These are phyloP conservation scores for Coelopa frigida DNA, from an alignment of 1,140 invertebrate genomes.

Conservation along the genomic window DNA sequence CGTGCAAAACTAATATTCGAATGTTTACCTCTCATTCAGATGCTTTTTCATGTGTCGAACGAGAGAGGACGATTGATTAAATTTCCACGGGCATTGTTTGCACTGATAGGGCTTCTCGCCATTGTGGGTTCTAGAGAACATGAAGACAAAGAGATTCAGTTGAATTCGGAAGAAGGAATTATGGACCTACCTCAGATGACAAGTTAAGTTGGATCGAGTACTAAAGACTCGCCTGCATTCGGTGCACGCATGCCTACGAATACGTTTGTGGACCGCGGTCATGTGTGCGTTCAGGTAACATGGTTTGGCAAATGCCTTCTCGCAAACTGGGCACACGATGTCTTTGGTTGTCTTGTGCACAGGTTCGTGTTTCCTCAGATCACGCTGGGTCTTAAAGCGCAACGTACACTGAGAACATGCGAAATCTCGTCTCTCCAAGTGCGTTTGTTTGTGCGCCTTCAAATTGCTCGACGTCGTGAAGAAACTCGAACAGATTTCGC, in stretches of 20 bases:
- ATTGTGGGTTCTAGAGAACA: conserved; percentile 13
- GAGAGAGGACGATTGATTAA: conserved; percentile 17
- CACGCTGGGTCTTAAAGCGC: conserved; percentile 12
- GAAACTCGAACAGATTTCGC: conserved; percentile 58
- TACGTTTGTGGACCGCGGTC: conserved; percentile 10
- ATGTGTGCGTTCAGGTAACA: conserved; percentile 16
- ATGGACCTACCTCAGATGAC: conserved; percentile 14
- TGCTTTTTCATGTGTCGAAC: conserved; percentile 18
- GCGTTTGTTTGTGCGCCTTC: conserved; percentile 48
- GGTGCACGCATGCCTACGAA: conserved; percentile 14
- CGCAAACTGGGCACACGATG: conserved; percentile 13
- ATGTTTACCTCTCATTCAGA: conserved; percentile 9
- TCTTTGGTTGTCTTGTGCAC: conserved; percentile 11
- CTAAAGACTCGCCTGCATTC: conserved; percentile 17
- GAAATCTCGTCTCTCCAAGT: conserved; percentile 45
- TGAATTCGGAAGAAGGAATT: not conserved
- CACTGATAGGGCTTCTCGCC: conserved; percentile 18
- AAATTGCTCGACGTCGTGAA: conserved; percentile 50
- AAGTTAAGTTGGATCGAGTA: conserved; percentile 16
- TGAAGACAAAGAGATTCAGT: not conserved
- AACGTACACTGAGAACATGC: conserved; percentile 10
- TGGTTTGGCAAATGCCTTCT: conserved; percentile 14
- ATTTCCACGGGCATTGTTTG: conserved; percentile 14
- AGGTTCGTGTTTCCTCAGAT: conserved; percentile 13
- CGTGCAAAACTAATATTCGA: not conserved